Evolutionary conservation across 1,140 invertebrate genomes (phyloP).

Genomic region (Plodia interpunctella): DNA sequence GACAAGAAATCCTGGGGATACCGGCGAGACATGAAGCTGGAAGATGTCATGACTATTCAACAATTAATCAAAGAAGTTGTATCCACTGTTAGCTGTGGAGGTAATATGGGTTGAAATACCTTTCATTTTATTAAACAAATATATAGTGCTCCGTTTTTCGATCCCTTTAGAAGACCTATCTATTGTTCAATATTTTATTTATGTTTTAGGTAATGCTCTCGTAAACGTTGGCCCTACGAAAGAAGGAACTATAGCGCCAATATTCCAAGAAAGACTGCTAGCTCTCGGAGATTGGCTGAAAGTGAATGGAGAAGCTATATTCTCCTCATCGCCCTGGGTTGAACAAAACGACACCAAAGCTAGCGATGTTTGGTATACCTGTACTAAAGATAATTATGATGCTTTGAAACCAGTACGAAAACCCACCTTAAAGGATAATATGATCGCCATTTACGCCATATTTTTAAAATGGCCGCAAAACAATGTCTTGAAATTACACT

Average conservation of each 20-base stretch:
- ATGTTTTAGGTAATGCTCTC: slow-evolving; percentile 84
- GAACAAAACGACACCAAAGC: slow-evolving; percentile 90
- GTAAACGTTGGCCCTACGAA: slow-evolving; percentile 95
- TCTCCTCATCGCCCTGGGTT: slow-evolving; percentile 86
- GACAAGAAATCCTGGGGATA: slow-evolving; percentile 95
- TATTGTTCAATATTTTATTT: neutral
- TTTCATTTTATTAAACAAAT: too few relatives aligned
- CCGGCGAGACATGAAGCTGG: slow-evolving; percentile 83
- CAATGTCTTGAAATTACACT: slow-evolving; percentile 73
- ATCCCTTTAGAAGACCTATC: too few relatives aligned
- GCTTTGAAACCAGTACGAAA: slow-evolving; percentile 29
- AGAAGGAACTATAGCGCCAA: slow-evolving; percentile 91
- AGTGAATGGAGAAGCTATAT: slow-evolving; percentile 94
- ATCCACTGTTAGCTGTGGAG: slow-evolving; percentile 91
- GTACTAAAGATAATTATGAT: slow-evolving; percentile 54
- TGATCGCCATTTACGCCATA: slow-evolving; percentile 80
- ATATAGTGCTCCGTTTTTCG: too few relatives aligned
- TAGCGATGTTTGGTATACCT: slow-evolving; percentile 86
- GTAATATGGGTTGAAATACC: slow-evolving; percentile 72
- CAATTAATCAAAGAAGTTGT: slow-evolving; percentile 86
- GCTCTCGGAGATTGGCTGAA: slow-evolving; percentile 87
- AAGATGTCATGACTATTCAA: slow-evolving; percentile 84
- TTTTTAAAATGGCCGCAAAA: slow-evolving; percentile 83
- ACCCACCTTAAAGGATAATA: slow-evolving; percentile 32
- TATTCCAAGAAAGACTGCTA: slow-evolving; percentile 92